Evolutionary conservation across 2,888 invertebrate genomes (phyloP).

Genomic region (Blastobasis lacticolella): DNA sequence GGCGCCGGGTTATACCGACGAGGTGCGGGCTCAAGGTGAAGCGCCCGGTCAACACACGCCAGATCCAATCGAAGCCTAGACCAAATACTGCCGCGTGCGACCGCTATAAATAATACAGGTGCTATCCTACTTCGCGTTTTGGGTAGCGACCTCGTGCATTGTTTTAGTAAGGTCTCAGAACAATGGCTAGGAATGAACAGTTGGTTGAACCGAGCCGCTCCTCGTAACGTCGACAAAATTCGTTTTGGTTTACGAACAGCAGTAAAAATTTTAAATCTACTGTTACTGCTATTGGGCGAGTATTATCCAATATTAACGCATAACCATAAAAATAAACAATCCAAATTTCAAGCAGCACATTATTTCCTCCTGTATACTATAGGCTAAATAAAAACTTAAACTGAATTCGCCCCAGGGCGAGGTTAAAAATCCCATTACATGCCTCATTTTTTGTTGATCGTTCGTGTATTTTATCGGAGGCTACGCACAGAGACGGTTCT

Average conservation of each 20-base stretch:
- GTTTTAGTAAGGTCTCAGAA: conserved; percentile 24
- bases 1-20: conserved; percentile 47
- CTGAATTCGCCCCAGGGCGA: conserved; percentile 9
- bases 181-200: conserved; percentile 16
- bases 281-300: too few relatives aligned
- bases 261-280: too few relatives aligned
- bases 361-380: too few relatives aligned
- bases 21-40: conserved; percentile 69
- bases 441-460: conserved; percentile 38
- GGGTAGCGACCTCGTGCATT: conserved; percentile 30
- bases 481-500: conserved; percentile 24
- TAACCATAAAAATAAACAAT: too few relatives aligned
- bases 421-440: conserved; percentile 47
- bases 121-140: conserved; percentile 27
- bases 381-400: too few relatives aligned
- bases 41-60: conserved; percentile 67
- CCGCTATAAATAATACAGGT: conserved; percentile 45
- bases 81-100: conserved; percentile 60
- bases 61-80: conserved; percentile 58
- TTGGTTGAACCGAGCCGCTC: conserved; percentile 11
- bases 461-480: conserved; percentile 38
- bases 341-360: too few relatives aligned
- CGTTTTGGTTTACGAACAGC: too few relatives aligned
- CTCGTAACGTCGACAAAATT: not conserved
- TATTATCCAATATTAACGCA: too few relatives aligned